A percentile compares a stretch with the other conserved stretches of the same genome.
These are phyloP conservation scores for Sandelia bainsii DNA, from an alignment of 2,797 vertebrate genomes.

Conservation along the genomic window DNA sequence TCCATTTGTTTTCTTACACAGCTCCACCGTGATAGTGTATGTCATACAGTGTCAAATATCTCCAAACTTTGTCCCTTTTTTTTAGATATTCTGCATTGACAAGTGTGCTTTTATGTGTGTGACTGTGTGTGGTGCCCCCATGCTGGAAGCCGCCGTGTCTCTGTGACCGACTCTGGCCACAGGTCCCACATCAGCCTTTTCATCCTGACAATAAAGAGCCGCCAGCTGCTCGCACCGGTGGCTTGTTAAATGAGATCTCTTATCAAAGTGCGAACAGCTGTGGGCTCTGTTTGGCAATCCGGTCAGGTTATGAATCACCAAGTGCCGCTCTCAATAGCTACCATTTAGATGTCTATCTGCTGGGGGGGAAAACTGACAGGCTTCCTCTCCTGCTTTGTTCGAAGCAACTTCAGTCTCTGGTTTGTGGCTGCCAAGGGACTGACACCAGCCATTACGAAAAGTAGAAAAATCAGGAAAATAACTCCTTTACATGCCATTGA, in stretches of 20 bases:
- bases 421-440: not conserved
- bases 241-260: slow-evolving; percentile 68
- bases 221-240: slow-evolving; percentile 56
- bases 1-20: no score
- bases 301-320: slow-evolving; percentile 55
- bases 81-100: not conserved
- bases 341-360: slow-evolving; percentile 36
- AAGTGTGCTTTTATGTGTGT: slow-evolving; percentile 8
- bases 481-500: slow-evolving; percentile 5
- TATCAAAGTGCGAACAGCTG: slow-evolving; percentile 71
- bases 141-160: not conserved
- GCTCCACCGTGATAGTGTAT: no score
- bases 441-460: not conserved
- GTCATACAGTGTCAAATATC: no score
- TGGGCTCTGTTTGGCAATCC: slow-evolving; percentile 49
- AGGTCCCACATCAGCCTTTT: slow-evolving; percentile 50
- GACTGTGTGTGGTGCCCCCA: not conserved
- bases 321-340: slow-evolving; percentile 39
- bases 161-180: slow-evolving; percentile 10
- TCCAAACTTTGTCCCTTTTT: no score
- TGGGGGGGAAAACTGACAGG: not conserved
- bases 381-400: slow-evolving; percentile 14
- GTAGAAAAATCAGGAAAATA: not conserved
- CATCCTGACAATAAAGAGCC: slow-evolving; percentile 54
- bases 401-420: slow-evolving; percentile 19